Evolutionary conservation across 2,797 vertebrate species (phyloP), one percentile per base, ranked within the genome.

Genomic region (Phataginus tetradactyla): DNA sequence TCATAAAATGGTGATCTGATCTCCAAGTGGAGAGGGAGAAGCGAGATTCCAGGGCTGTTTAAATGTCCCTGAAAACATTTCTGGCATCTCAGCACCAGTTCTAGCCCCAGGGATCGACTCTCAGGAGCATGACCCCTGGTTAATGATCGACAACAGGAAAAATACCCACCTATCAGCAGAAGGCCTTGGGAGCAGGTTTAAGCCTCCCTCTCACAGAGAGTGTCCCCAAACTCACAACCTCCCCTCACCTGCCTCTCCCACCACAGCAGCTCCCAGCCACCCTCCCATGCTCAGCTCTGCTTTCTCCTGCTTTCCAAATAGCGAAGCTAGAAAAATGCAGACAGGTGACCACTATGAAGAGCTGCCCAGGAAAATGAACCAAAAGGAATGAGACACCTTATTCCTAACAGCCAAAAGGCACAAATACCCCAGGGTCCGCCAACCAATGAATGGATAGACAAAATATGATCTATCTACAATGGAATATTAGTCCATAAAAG

Each of bases 71-170:
- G 53, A 94, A 96, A 96, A 96, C 59, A 95, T 87, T 77, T 78
- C 66, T 74, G 53, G 57, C 55, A 66, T 59, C 64, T 90, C 88
- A 91, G 49, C 80, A 91, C 39, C 34, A 49, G 42, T 49, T 64
- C n/a, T 79, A 66, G 74, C 74, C 75, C 77, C 37, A 3, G 64
- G 84, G 66, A 80, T 63, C 25, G 51, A 68, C 49, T 42, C 4
- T 66, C 42, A 63, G 92, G 69, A 80, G 81, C 93, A 61, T 86
- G 94, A 92, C n/a, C 9, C 29, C 29, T 12, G 0, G 95, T 95
- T 95, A 97, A 96, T 96, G 61, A 93, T 85, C 79, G 91, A 93
- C 93, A 90, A 77, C n/a, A 84, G 79, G 61, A 89, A 83, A 86
- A 96, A 83, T n/a, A 12, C 29, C 69, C 59, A 75, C 75, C 42